These are phyloP conservation scores for Sesamia inferens DNA, from an alignment of 2,888 invertebrate species.

Conservation along the genomic window DNA sequence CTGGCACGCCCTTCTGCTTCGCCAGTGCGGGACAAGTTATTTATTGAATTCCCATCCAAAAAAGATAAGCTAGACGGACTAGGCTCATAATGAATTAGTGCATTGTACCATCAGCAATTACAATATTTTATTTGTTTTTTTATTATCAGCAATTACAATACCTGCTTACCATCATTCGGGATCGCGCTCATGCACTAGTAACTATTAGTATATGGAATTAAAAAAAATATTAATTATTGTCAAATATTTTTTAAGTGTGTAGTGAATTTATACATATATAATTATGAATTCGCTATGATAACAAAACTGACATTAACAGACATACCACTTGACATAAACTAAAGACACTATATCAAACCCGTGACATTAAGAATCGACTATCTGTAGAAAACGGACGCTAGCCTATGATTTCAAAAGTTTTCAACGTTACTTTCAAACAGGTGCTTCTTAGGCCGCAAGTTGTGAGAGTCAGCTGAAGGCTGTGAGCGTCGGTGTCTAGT, in stretches of 20 bases:
- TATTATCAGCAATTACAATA: too few relatives aligned
- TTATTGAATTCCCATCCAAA: too few relatives aligned
- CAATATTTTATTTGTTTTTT: too few relatives aligned
- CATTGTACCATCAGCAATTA: too few relatives aligned
- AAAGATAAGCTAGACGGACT: too few relatives aligned
- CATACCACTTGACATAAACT: background rate
- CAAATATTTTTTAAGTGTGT: background rate
- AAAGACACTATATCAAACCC: background rate
- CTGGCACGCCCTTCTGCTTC: too few relatives aligned
- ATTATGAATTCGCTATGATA: background rate
- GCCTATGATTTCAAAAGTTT: slow-evolving; percentile 27
- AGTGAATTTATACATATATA: background rate
- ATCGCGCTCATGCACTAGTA: too few relatives aligned
- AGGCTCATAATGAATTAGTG: too few relatives aligned
- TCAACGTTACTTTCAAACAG: slow-evolving; percentile 39
- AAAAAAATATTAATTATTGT: too few relatives aligned
- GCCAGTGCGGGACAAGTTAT: too few relatives aligned
- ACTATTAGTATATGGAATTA: too few relatives aligned
- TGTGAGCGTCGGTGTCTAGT: slow-evolving; percentile 40
- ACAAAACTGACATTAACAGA: background rate
- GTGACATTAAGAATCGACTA: background rate
- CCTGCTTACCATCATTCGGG: too few relatives aligned
- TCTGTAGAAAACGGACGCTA: background rate
- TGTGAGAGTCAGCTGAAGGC: slow-evolving; percentile 42
- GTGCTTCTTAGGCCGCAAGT: slow-evolving; percentile 46